phyloP scores from a whole-genome alignment of 2,797 vertebrate species.

The Micrastur ruficollis region DNA sequence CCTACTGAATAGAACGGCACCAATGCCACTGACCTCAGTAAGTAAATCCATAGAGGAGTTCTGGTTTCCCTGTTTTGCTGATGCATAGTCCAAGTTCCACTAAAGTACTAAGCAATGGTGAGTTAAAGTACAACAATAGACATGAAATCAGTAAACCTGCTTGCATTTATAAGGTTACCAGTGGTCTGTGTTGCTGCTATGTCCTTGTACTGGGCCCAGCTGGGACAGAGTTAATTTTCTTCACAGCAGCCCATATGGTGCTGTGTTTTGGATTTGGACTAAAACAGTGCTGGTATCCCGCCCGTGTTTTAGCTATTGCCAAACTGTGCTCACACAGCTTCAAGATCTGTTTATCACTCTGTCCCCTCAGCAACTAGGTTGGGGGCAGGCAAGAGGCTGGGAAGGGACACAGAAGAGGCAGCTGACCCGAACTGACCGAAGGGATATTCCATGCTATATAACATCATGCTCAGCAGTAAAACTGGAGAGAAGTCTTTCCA shows the following conservation, averaged over 20 bases:
- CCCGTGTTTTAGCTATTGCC: background rate
- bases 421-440: background rate
- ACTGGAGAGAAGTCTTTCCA: background rate
- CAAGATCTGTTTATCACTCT: background rate
- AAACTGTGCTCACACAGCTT: background rate
- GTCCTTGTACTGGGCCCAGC: background rate
- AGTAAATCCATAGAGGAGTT: background rate
- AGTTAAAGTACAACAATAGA: background rate
- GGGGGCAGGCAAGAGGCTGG: background rate
- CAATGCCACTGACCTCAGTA: background rate
- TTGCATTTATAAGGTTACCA: background rate
- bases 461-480: background rate
- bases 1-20: background rate
- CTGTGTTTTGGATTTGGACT: background rate
- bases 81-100: background rate
- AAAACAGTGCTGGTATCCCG: background rate
- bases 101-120: background rate
- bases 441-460: background rate
- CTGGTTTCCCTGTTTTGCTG: background rate
- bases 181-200: background rate
- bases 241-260: background rate
- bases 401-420: background rate
- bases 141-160: background rate
- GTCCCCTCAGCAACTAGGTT: background rate
- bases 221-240: background rate